A percentile compares a stretch with the other conserved stretches of the same genome.
These are phyloP conservation scores for Drosophila tripunctata DNA, from an alignment of 2,888 invertebrate genomes.

Conservation along the genomic window DNA sequence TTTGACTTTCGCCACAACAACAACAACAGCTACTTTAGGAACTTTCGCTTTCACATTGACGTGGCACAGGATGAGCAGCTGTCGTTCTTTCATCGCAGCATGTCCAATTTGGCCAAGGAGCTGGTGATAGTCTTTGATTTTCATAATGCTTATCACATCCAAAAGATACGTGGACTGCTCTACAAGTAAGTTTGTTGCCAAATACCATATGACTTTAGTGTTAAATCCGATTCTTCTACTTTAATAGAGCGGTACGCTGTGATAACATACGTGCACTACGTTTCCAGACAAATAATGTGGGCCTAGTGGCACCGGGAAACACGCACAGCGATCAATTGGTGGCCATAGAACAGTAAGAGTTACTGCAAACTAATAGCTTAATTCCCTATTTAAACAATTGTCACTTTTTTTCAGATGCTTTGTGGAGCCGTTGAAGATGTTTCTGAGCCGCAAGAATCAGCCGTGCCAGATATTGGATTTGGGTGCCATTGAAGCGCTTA, in stretches of 20 bases:
- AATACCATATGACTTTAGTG: not conserved
- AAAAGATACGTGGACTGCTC: constrained; percentile 82
- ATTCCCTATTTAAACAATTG: not conserved
- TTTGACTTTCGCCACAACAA: constrained; percentile 41
- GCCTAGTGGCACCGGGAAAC: constrained; percentile 79
- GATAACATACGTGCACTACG: constrained; percentile 82
- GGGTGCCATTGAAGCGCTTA: constrained; percentile 83
- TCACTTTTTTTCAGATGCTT: constrained; percentile 69
- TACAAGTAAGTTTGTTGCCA: constrained; percentile 74
- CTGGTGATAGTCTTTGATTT: constrained; percentile 82
- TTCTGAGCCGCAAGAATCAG: constrained; percentile 81
- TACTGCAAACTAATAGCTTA: not conserved
- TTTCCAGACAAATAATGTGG: constrained; percentile 83
- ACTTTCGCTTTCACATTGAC: constrained; percentile 82
- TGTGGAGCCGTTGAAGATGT: constrained; percentile 82
- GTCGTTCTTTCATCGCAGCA: constrained; percentile 82
- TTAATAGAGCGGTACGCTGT: constrained; percentile 81
- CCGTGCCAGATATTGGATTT: constrained; percentile 82
- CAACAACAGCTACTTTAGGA: constrained; percentile 81
- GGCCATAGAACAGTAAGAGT: constrained; percentile 82
- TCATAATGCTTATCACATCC: constrained; percentile 82
- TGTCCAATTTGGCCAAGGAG: constrained; percentile 82
- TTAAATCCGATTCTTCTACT: not conserved
- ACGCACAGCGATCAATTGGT: constrained; percentile 80
- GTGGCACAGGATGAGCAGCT: constrained; percentile 82